Conservation (phyloP, 2,113 vertebrate species). For the Heterotilapia buettikoferi region DNA sequence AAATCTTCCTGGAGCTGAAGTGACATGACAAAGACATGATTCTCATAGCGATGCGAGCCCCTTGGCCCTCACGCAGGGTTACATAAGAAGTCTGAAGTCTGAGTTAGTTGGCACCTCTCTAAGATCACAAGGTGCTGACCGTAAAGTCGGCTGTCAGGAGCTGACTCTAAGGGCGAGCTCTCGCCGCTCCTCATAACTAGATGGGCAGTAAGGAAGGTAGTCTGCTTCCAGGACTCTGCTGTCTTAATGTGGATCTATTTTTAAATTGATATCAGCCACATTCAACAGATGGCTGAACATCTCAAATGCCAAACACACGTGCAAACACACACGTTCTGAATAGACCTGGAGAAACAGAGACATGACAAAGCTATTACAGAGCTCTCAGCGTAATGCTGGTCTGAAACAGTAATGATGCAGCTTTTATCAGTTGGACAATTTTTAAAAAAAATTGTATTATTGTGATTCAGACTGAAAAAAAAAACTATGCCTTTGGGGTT, state of each 20-base stretch:
- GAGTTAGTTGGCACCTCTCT: background rate
- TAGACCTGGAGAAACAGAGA: background rate
- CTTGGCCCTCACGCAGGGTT: background rate
- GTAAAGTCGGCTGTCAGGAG: conserved; percentile 17
- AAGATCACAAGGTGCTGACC: conserved; percentile 37
- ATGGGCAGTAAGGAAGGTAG: background rate
- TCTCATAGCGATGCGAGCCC: background rate
- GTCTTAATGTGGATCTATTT: conserved; percentile 43
- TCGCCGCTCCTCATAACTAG: background rate
- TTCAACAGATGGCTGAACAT: conserved; percentile 19
- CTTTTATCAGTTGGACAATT: background rate
- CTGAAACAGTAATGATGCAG: background rate
- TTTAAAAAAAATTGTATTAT: background rate
- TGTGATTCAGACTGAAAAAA: background rate
- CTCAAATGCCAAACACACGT: background rate
- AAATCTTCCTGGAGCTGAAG: background rate
- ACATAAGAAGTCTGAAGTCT: conserved; percentile 38
- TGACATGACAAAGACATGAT: conserved; percentile 8
- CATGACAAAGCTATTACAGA: background rate
- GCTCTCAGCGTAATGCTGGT: background rate
- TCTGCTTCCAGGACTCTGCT: background rate
- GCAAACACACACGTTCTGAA: background rate
- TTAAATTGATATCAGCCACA: conserved; percentile 21
- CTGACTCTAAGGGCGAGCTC: background rate
- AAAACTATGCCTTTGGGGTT: background rate